Evolutionary conservation across 2,113 vertebrate genomes (phyloP).

Genomic region (Leuciscus idus): DNA sequence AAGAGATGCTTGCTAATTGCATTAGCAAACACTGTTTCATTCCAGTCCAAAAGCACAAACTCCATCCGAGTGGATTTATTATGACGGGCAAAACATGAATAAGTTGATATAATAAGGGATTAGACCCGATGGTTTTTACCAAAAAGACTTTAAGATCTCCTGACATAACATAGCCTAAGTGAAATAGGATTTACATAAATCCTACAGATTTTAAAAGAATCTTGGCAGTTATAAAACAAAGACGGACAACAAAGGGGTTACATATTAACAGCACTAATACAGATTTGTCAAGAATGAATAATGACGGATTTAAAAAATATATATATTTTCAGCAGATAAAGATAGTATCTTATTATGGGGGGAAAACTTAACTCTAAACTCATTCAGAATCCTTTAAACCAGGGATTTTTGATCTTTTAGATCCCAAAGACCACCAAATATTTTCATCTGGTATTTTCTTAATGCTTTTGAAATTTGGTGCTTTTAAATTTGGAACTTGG

Average conservation of each 20-base stretch:
- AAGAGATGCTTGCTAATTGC: background rate
- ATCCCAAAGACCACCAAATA: too few species aligned
- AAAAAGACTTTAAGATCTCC: background rate
- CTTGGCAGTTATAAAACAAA: background rate
- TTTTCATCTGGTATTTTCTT: too few species aligned
- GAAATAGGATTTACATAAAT: slow-evolving; percentile 26
- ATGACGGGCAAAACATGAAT: background rate
- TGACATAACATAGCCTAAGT: slow-evolving; percentile 15
- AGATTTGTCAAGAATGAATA: background rate
- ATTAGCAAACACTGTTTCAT: slow-evolving; percentile 22
- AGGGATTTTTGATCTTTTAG: too few species aligned
- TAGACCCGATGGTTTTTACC: background rate
- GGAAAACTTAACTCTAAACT: too few species aligned
- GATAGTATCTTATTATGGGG: background rate
- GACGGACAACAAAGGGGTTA: background rate
- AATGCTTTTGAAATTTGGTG: too few species aligned
- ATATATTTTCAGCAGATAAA: background rate
- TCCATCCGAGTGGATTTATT: background rate
- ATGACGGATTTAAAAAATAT: background rate
- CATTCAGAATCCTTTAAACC: too few species aligned
- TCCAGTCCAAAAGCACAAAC: slow-evolving; percentile 21
- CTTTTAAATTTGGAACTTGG: too few species aligned
- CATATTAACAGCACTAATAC: background rate
- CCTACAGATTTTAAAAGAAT: background rate
- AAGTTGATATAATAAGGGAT: background rate